Evolutionary conservation across 2,113 vertebrate genomes (phyloP).

Genomic region (Setophaga petechia): DNA sequence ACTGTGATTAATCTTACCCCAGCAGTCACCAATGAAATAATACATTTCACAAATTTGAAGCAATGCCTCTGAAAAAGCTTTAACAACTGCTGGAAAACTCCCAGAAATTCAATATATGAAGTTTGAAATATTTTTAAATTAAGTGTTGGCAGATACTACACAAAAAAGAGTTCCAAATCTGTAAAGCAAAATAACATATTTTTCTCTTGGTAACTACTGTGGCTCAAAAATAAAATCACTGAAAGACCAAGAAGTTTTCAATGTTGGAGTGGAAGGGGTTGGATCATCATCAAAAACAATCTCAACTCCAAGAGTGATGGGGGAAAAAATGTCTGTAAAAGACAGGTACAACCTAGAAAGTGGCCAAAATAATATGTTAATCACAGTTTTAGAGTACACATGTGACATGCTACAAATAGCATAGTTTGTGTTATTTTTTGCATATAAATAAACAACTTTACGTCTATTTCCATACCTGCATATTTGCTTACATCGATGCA

Average conservation of each 20-base stretch:
- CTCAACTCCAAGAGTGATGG: background rate
- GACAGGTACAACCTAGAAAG: background rate
- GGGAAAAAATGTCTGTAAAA: background rate
- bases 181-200: background rate
- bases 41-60: background rate
- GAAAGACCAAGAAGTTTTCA: background rate
- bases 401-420: background rate
- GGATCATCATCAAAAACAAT: background rate
- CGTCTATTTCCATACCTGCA: background rate
- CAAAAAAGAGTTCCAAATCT: background rate
- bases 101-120: background rate
- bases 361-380: background rate
- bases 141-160: slow-evolving; percentile 14
- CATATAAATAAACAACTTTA: background rate
- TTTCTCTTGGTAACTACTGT: background rate
- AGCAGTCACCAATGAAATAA: background rate
- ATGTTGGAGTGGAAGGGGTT: background rate
- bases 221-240: background rate
- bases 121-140: slow-evolving; percentile 26
- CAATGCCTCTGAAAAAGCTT: background rate
- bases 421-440: background rate
- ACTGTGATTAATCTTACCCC: background rate
- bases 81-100: background rate
- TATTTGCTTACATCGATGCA: background rate
- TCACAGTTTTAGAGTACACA: rapidly evolving